These are phyloP conservation scores for Microplitis demolitor DNA, from an alignment of 1,140 invertebrate species.

Conservation along the genomic window DNA sequence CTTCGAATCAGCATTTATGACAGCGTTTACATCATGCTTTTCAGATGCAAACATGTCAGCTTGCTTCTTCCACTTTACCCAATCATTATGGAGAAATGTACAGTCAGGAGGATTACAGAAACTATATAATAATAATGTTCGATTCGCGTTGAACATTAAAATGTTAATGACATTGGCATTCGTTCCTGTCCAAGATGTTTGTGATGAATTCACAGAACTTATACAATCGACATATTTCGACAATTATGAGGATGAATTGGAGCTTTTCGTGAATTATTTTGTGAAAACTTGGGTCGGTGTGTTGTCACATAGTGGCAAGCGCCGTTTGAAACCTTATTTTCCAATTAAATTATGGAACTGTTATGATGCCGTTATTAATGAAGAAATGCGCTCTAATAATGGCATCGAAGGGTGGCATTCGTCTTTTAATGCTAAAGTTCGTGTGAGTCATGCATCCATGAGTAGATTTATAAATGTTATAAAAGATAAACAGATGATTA, in stretches of 20 bases:
- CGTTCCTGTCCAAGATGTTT: not conserved
- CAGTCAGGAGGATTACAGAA: not conserved
- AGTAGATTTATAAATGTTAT: not conserved
- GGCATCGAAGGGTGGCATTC: not conserved
- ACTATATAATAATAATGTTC: not conserved
- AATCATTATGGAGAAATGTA: conserved; percentile 1
- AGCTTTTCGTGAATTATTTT: not conserved
- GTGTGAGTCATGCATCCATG: not conserved
- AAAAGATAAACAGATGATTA: not conserved
- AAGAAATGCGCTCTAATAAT: not conserved
- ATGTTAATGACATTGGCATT: conserved; percentile 11
- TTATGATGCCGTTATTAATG: not conserved
- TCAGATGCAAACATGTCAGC: not conserved
- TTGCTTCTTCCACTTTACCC: conserved; percentile 2
- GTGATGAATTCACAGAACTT: not conserved
- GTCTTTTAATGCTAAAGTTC: not conserved
- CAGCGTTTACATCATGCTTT: not conserved
- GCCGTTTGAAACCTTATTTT: not conserved
- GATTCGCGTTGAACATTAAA: not conserved
- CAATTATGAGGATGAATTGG: not conserved
- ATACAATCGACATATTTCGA: not conserved
- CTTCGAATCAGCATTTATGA: conserved; percentile 3
- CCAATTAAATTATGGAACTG: not conserved
- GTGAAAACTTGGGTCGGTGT: not conserved
- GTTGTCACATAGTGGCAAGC: not conserved